Conservation (phyloP, 1,140 invertebrate species). For the Drosophila virilis region DNA sequence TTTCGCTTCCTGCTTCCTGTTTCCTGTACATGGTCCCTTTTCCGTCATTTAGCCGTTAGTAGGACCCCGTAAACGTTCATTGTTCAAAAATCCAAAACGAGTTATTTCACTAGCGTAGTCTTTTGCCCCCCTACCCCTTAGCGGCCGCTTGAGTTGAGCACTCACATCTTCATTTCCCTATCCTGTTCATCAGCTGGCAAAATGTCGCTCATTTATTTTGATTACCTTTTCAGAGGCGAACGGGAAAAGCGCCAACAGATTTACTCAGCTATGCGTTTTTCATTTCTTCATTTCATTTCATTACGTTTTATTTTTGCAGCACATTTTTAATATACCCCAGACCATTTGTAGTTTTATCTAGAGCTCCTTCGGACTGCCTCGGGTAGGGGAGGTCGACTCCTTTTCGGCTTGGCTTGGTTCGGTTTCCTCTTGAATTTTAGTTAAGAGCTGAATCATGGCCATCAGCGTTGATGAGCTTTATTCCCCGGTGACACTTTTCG, state of each 20-base stretch:
- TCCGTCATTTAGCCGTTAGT: conserved; percentile 25
- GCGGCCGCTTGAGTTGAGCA: not conserved
- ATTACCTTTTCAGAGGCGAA: conserved; percentile 69
- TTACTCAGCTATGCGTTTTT: conserved; percentile 26
- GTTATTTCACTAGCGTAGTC: conserved; percentile 56
- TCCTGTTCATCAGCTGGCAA: conserved; percentile 60
- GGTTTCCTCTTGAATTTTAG: conserved; percentile 58
- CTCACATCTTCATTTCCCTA: conserved; percentile 32
- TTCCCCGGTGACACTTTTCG: conserved; percentile 77
- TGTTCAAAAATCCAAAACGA: conserved; percentile 57
- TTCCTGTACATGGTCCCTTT: conserved; percentile 33
- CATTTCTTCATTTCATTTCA: conserved; percentile 49
- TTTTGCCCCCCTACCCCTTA: not conserved
- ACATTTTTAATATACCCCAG: conserved; percentile 54
- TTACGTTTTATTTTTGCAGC: conserved; percentile 18
- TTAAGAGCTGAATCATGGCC: conserved; percentile 75
- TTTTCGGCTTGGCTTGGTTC: conserved; percentile 1
- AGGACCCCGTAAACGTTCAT: conserved; percentile 43
- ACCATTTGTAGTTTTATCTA: conserved; percentile 42
- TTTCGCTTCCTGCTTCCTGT: conserved; percentile 29
- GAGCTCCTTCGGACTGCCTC: not conserved
- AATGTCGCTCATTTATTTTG: conserved; percentile 82
- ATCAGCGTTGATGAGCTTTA: conserved; percentile 79
- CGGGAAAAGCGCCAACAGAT: conserved; percentile 43
- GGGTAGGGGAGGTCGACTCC: not conserved